Evolutionary conservation across 35 echinoderm and acorn worm genomes (phyloP).

Genomic region (Antedon bifida): DNA sequence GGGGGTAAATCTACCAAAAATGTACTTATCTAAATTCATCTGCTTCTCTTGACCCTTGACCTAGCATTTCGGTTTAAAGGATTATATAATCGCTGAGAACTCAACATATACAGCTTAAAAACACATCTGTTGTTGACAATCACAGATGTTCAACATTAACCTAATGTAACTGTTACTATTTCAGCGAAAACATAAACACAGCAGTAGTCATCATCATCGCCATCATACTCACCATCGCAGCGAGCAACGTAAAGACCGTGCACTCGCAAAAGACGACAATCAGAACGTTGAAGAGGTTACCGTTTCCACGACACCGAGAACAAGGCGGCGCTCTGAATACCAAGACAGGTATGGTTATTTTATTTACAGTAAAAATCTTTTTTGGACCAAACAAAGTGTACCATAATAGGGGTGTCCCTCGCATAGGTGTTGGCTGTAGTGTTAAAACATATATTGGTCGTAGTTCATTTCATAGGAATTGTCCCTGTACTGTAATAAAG

Average conservation of each 20-base stretch:
- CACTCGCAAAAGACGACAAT: constrained; percentile 16
- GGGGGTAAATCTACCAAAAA: no score
- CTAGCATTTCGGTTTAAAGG: neutral
- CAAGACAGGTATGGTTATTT: constrained; percentile 35
- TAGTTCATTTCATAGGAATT: no score
- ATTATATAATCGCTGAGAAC: neutral
- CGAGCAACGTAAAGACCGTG: constrained; percentile 14
- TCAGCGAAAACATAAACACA: constrained; percentile 1
- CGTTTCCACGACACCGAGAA: constrained; percentile 3
- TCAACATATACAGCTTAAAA: neutral
- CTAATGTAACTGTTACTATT: neutral
- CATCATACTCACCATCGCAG: constrained; percentile 34
- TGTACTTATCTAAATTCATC: no score
- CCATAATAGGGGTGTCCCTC: no score
- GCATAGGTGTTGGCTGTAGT: no score
- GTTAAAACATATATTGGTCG: no score
- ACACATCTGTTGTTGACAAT: neutral
- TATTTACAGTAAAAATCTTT: no score
- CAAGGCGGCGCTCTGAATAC: constrained; percentile 32
- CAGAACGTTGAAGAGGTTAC: constrained; percentile 4
- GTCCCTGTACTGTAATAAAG: no score
- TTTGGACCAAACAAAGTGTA: no score
- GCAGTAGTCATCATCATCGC: constrained; percentile 27
- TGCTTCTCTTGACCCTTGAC: neutral
- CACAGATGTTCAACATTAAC: neutral